A percentile compares a stretch with the other conserved stretches of the same genome.
These are phyloP conservation scores for Clarias fuscus DNA, from an alignment of 2,797 vertebrate genomes.

Conservation along the genomic window DNA sequence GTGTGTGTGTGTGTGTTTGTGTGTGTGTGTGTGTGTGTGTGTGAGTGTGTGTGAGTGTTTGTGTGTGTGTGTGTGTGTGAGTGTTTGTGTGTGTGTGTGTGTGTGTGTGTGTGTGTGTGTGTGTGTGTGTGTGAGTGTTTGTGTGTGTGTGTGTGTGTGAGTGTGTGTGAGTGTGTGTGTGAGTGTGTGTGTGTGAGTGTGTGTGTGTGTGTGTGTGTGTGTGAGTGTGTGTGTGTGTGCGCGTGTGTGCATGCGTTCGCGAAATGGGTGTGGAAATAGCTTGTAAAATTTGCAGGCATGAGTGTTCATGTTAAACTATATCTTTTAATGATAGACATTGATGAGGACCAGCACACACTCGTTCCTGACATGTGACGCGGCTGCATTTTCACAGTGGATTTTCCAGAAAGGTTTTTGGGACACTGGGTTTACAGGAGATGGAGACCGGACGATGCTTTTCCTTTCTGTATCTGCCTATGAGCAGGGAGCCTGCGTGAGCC, in stretches of 20 bases:
- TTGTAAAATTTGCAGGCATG: slow-evolving; percentile 43
- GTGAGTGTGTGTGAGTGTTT: slow-evolving; percentile 7
- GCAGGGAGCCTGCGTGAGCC: not conserved
- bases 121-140: not conserved
- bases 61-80: not conserved
- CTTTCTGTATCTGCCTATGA: not conserved
- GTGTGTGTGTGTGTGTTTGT: not conserved
- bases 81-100: slow-evolving; percentile 5
- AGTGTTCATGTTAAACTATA: slow-evolving; percentile 35
- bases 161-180: not conserved
- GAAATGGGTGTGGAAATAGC: slow-evolving; percentile 14
- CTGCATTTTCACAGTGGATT: slow-evolving; percentile 20
- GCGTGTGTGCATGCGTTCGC: slow-evolving; percentile 4
- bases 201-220: slow-evolving; percentile 7
- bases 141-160: not conserved
- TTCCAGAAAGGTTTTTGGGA: slow-evolving; percentile 1
- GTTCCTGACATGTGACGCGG: not conserved
- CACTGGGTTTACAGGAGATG: not conserved
- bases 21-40: too few species aligned
- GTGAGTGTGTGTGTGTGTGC: not conserved
- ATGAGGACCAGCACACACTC: slow-evolving; percentile 2
- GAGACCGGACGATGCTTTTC: slow-evolving; percentile 40
- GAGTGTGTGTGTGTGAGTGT: not conserved
- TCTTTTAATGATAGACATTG: slow-evolving; percentile 40
- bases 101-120: slow-evolving; percentile 22